Percentiles rank a stretch among this genome's conserved stretches.
These are phyloP conservation scores for Arion vulgaris DNA, from an alignment of 1,140 invertebrate genomes.

Conservation along the genomic window DNA sequence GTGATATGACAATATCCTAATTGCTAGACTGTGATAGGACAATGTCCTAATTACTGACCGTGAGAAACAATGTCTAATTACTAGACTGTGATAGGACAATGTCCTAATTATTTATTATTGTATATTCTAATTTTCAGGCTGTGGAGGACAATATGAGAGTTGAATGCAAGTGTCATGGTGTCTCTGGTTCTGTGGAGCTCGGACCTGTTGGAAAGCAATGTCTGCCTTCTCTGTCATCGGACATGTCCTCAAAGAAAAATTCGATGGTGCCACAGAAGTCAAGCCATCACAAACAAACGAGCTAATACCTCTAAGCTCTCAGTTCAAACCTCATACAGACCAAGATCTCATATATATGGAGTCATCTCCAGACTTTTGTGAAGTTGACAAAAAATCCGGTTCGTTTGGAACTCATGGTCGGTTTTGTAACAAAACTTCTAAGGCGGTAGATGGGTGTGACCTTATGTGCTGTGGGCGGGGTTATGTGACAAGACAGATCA, in stretches of 20 bases:
- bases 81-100: too few relatives aligned
- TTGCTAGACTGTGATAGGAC: too few relatives aligned
- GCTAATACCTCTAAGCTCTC: slow-evolving; percentile 66
- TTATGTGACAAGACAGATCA: slow-evolving; percentile 75
- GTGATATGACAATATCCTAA: too few relatives aligned
- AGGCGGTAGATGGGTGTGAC: slow-evolving; percentile 74
- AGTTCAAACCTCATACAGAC: slow-evolving; percentile 70
- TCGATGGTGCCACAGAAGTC: slow-evolving; percentile 86
- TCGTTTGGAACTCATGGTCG: slow-evolving; percentile 71
- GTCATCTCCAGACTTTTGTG: slow-evolving; percentile 94
- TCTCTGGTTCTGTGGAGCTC: slow-evolving; percentile 96
- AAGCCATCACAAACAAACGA: slow-evolving; percentile 55
- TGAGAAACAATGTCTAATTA: too few relatives aligned
- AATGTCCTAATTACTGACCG: too few relatives aligned
- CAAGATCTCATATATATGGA: slow-evolving; percentile 91
- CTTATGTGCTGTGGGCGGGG: slow-evolving; percentile 76
- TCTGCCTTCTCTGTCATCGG: slow-evolving; percentile 89
- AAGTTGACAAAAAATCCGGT: slow-evolving; percentile 78
- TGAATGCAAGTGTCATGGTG: slow-evolving; percentile 94
- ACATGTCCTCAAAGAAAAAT: slow-evolving; percentile 85
- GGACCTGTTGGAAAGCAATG: slow-evolving; percentile 94
- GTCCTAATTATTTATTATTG: not conserved
- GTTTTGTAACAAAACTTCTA: slow-evolving; percentile 73
- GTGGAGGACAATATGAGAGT: slow-evolving; percentile 69
- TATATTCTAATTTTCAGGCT: slow-evolving; percentile 61